Conservation (phyloP, 1,140 invertebrate species). For the Rhagoletis zephyria region DNA sequence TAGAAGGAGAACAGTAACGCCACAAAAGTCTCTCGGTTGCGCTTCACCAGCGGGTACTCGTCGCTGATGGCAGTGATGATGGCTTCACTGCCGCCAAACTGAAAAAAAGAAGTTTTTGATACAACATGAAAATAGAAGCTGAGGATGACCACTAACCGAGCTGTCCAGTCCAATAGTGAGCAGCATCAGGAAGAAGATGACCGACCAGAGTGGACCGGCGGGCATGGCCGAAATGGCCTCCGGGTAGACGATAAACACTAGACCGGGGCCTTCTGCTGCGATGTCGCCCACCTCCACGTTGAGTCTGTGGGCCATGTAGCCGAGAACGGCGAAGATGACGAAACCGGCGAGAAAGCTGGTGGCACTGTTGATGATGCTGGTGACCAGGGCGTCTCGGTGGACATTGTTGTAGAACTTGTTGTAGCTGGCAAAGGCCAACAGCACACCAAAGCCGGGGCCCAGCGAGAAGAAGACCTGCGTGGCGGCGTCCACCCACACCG, state of each 20-base stretch:
- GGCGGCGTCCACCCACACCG: conserved; percentile 85
- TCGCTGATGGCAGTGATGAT: conserved; percentile 97
- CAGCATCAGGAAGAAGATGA: conserved; percentile 98
- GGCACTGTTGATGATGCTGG: conserved; percentile 93
- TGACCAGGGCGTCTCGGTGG: conserved; percentile 96
- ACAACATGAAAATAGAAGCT: no score
- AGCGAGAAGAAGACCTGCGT: conserved; percentile 98
- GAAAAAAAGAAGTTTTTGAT: conserved; percentile 56
- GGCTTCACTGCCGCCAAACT: conserved; percentile 99
- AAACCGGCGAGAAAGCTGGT: conserved; percentile 99
- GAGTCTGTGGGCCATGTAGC: conserved; percentile 95
- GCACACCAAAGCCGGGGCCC: conserved; percentile 96
- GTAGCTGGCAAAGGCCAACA: conserved; percentile 95
- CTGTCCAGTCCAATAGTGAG: conserved; percentile 93
- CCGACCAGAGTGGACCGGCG: conserved; percentile 91
- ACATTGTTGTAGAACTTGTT: conserved; percentile 99
- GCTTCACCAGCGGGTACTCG: conserved; percentile 92
- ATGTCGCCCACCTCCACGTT: conserved; percentile 86
- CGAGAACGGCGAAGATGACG: conserved; percentile 97
- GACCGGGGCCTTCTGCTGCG: conserved; percentile 89
- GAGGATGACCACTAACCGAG: conserved; percentile 86
- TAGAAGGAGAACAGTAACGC: conserved; percentile 90
- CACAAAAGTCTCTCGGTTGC: conserved; percentile 94
- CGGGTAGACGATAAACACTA: conserved; percentile 96
- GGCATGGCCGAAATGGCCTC: conserved; percentile 97